phyloP scores from a whole-genome alignment of 2,113 vertebrate genomes.

The Donacobius atricapilla region DNA sequence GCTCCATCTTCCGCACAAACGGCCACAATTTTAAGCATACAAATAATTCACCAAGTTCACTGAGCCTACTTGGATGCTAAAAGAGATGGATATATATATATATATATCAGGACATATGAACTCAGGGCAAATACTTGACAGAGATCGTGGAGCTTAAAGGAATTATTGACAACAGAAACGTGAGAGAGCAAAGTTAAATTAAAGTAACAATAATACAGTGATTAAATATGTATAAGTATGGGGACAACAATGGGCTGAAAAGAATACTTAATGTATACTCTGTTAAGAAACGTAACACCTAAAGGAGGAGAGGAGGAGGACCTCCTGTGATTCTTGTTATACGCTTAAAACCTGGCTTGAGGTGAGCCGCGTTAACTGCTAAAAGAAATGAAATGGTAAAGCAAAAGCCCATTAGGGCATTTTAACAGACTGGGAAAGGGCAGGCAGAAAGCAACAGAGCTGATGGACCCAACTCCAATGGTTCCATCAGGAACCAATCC shows the following conservation, averaged over 20 bases:
- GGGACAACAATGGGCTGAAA: background rate
- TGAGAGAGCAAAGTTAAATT: background rate
- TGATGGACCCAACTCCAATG: constrained; percentile 35
- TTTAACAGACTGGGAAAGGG: constrained; percentile 60
- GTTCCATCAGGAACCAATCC: constrained; percentile 37
- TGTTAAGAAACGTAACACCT: background rate
- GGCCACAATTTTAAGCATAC: background rate
- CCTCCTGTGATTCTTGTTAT: background rate
- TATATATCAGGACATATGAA: background rate
- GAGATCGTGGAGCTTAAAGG: background rate
- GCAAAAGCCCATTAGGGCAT: constrained; percentile 53
- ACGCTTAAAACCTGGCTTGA: constrained; percentile 6
- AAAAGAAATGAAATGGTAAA: constrained; percentile 68
- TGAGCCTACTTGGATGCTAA: background rate
- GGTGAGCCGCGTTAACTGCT: constrained; percentile 16
- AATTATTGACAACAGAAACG: background rate
- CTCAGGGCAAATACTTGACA: background rate
- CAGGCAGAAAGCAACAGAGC: constrained; percentile 47
- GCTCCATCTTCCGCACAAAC: background rate
- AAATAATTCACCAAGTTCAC: background rate
- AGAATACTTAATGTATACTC: background rate
- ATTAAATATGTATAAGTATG: background rate
- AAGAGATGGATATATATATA: background rate
- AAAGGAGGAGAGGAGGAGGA: background rate
- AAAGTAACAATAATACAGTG: background rate